phyloP scores from a whole-genome alignment of 2,113 vertebrate species.

The Bubo blakistoni region DNA sequence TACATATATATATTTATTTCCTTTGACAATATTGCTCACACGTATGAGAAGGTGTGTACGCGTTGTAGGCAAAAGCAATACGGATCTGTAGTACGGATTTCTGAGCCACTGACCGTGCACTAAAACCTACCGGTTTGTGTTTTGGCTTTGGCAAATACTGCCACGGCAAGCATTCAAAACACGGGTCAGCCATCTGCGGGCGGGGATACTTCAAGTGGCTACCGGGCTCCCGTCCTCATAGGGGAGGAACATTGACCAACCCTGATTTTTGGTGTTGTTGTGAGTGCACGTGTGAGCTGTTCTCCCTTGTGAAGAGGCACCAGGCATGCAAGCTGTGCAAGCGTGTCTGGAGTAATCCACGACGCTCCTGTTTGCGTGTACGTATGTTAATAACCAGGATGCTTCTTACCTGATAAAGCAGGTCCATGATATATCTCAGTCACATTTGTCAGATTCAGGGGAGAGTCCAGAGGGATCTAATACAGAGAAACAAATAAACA shows the following conservation, averaged over 20 bases:
- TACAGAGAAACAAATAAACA: neutral
- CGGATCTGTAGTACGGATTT: neutral
- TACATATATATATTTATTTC: neutral
- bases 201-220: neutral
- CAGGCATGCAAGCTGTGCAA: neutral
- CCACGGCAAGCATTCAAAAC: neutral
- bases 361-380: neutral
- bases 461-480: neutral
- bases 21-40: neutral
- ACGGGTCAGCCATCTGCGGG: neutral
- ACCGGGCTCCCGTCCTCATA: fast-evolving
- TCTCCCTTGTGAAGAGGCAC: neutral
- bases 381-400: neutral
- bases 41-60: fast-evolving
- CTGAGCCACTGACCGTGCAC: neutral
- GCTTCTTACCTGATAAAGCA: neutral
- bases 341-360: neutral
- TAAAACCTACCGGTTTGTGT: neutral
- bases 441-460: neutral
- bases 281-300: neutral
- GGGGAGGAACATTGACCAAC: neutral
- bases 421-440: neutral
- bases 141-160: neutral
- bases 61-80: neutral
- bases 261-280: neutral